Evolutionary conservation across 2,888 invertebrate genomes (phyloP), one percentile per base, ranked within the genome.

Genomic region (Caenorhabditis uteleia): DNA sequence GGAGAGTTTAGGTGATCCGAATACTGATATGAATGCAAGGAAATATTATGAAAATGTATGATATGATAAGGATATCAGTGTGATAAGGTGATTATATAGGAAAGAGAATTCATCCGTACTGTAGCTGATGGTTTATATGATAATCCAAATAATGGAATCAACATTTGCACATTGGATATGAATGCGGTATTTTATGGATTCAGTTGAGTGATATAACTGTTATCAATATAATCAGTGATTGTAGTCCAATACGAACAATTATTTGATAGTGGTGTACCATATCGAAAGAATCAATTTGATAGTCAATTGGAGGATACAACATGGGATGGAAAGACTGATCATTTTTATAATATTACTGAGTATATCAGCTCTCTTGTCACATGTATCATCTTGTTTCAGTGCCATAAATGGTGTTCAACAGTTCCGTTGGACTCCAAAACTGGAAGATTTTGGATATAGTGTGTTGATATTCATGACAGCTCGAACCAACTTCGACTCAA

Each of bases 391-490:
- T 3, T 16, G 12, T 39, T 61, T 50, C 23, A 61, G 61, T 27
- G 61, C 61, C 1, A 55, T 61, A 10, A 34, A 23, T 2, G 55
- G 55, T 2, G 44, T 49, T 0, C 55, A 61, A 46, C n/a, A 29
- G 7, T 61, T 39, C 16, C 25, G 23, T 25, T 61, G 61, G 61
- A 16, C 40, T 0, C 61, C 61, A 7, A 7, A 31, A 10, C 34
- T 54, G 48, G 34, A 50, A n/a, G 46, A 55, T 6, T 49, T 61
- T 14, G 61, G 61, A 0, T 61, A 61, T 40, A 50, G 48, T 14
- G 39, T 44, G 10, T 23, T 61, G 12, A 55, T 61, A 0, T 61
- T 61, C 21, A 18, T 61, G 18, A 61, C 61, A 4, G 61, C 61
- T 3, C 38, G 61, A 7, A n/a, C 10, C 34, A n/a, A n/a, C 34